Conservation (phyloP, 2,113 vertebrate genomes). For the Pagrus major region DNA sequence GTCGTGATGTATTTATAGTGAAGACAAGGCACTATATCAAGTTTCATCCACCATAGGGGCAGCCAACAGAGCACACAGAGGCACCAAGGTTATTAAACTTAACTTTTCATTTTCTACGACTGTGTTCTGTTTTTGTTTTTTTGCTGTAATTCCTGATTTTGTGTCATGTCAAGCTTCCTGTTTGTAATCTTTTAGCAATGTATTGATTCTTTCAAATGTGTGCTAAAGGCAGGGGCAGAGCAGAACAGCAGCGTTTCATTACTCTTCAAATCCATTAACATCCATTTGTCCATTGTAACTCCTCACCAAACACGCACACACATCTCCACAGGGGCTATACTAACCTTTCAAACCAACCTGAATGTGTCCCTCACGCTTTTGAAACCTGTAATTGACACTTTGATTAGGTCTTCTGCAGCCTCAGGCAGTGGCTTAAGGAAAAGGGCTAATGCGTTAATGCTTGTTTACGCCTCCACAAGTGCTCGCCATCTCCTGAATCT, state of each 20-base stretch:
- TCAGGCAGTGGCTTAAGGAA: conserved; percentile 47
- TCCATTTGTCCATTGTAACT: neutral
- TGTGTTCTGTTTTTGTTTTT: neutral
- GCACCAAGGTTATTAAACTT: no score
- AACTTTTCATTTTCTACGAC: neutral
- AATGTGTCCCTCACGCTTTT: conserved; percentile 65
- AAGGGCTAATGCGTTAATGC: conserved; percentile 48
- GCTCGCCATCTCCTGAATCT: conserved; percentile 19
- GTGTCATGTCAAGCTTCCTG: neutral
- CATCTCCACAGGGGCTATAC: conserved; percentile 40
- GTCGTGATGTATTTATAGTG: no score
- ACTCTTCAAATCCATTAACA: neutral
- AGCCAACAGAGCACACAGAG: no score
- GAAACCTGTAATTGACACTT: conserved; percentile 70
- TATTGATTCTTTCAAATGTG: conserved; percentile 1
- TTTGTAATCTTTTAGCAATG: neutral
- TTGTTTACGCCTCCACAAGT: conserved; percentile 40
- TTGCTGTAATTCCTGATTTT: neutral
- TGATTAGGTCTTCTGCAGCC: conserved; percentile 72
- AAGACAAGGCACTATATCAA: no score
- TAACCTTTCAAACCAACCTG: conserved; percentile 75
- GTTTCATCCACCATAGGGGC: no score
- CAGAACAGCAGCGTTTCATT: neutral
- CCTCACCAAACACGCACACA: conserved; percentile 14
- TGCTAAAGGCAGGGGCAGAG: neutral